A percentile compares a stretch with the other conserved stretches of the same genome.
Conservation (phyloP, 2,888 invertebrate genomes). For the Drosophila cognata region DNA sequence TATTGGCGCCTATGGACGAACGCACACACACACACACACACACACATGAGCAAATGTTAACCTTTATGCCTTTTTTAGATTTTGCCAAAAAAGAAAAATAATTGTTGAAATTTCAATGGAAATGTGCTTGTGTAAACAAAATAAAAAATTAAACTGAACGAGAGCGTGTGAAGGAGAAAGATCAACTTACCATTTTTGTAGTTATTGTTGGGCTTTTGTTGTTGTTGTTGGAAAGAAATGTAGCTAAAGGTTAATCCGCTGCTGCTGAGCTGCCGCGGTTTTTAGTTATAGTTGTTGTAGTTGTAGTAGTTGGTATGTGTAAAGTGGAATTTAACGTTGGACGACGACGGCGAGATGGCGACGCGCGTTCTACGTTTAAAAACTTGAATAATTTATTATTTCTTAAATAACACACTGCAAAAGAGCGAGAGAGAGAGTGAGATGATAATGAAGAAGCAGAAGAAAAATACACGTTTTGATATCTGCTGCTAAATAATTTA, state of each 20-base stretch:
- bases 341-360: conserved; percentile 33
- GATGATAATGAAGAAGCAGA: conserved; percentile 35
- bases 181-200: conserved; percentile 73
- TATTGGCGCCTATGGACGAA: conserved; percentile 13
- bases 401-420: conserved; percentile 71
- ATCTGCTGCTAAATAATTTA: conserved; percentile 16
- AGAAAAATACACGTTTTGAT: conserved; percentile 39
- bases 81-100: conserved; percentile 25
- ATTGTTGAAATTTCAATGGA: conserved; percentile 53
- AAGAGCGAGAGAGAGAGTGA: conserved; percentile 58
- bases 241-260: conserved; percentile 79
- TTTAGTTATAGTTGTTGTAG: conserved; percentile 29
- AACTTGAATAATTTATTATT: conserved; percentile 49
- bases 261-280: conserved; percentile 56
- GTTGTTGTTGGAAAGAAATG: conserved; percentile 64
- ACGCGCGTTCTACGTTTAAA: conserved; percentile 68
- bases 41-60: conserved; percentile 24
- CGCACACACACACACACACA: neutral
- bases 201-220: conserved; percentile 60
- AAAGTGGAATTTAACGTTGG: conserved; percentile 71
- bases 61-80: conserved; percentile 47
- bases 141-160: neutral
- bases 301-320: conserved; percentile 64
- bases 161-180: neutral
- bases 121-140: conserved; percentile 58